These are phyloP conservation scores for Leucopternis melanops DNA, from an alignment of 2,113 vertebrate species.

Conservation along the genomic window DNA sequence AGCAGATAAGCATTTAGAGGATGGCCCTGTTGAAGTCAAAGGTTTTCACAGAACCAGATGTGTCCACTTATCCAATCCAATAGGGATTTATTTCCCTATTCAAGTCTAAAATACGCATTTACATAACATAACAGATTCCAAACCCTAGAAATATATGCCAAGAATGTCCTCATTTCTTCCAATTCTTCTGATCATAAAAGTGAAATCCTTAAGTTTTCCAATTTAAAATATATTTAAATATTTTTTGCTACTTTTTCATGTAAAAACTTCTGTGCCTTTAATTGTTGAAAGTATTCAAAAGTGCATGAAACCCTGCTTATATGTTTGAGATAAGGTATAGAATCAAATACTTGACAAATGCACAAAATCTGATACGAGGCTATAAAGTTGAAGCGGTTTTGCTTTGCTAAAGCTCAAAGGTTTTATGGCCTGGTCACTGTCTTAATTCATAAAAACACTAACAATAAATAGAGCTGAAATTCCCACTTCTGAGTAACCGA, in stretches of 20 bases:
- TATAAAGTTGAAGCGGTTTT: neutral
- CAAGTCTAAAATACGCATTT: neutral
- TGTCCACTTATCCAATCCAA: neutral
- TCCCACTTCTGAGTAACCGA: neutral
- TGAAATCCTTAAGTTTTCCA: neutral
- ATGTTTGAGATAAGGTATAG: neutral
- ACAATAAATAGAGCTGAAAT: neutral
- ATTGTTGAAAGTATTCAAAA: neutral
- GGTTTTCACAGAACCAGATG: neutral
- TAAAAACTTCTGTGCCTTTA: neutral
- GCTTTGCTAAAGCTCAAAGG: neutral
- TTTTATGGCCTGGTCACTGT: neutral
- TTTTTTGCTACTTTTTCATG: neutral
- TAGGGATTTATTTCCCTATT: neutral
- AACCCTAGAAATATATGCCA: neutral
- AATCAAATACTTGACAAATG: neutral
- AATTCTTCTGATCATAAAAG: neutral
- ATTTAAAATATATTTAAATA: neutral
- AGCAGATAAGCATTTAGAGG: neutral
- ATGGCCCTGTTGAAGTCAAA: neutral
- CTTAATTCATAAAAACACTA: neutral
- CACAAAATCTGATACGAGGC: neutral
- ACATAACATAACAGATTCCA: neutral
- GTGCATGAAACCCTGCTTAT: accelerated
- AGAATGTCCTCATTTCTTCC: accelerated